Evolutionary conservation across 2,797 vertebrate genomes (phyloP), one percentile per base, ranked within the genome.

Genomic region (Numenius phaeopus): DNA sequence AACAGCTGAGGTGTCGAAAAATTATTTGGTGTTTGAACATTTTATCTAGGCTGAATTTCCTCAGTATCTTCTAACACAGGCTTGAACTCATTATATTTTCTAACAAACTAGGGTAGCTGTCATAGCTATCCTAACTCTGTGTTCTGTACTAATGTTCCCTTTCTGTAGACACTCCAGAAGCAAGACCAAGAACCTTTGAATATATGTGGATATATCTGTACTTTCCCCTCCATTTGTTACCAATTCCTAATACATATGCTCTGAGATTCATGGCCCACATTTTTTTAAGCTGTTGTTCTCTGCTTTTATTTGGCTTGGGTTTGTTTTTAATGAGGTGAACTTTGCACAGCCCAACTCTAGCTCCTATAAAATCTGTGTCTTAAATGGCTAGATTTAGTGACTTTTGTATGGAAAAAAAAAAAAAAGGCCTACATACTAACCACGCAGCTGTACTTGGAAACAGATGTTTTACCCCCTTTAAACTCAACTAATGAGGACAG

Each of bases 241-340:
- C 59, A 76, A 5, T 22, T 89, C 55, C 66, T 77, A 72, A 82
- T 7, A 49, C 39, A 79, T 47, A 84, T 7, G 34, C 54, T 70
- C 64, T 67, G 83, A 81, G 84, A 92, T 59, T 94, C 90, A 81
- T 34, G 42, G 58, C 55, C 42, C 40, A 32, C 66, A n/a, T 32
- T 92, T 94, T 87, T 87, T 87, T 69, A 82, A 7, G 11, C 79
- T 71, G 54, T 71, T 69, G 69, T 7, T 40, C 59, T n/a, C 87
- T 96, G 75, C 58, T 95, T 84, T 46, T 94, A 89, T 84, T 93
- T 95, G 70, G 26, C 77, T 92, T 90, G 94, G 80, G 83, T 89
- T 96, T 90, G 78, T 76, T 92, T 93, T 93, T 97, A 87, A 96
- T 92, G 95, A 98, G 95, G 92, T 97, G 91, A 95, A 96, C 85